A percentile compares a stretch with the other conserved stretches of the same genome.
phyloP scores from a whole-genome alignment of 2,888 invertebrate species.

The Drosophila cognata region DNA sequence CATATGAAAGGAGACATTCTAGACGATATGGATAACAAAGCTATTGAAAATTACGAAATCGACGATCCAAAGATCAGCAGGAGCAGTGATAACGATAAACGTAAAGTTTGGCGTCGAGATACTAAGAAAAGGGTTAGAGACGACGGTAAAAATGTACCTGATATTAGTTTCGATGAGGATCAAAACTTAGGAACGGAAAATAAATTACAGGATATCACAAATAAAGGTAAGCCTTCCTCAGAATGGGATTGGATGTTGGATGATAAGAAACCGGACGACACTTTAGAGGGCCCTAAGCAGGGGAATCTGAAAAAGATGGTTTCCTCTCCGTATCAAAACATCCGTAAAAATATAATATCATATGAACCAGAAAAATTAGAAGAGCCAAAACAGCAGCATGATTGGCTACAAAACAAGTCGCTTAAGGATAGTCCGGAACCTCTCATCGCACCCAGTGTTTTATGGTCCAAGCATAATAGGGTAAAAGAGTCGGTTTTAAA shows the following conservation, averaged over 20 bases:
- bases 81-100: neutral
- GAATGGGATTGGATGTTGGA: constrained; percentile 65
- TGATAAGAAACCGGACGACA: constrained; percentile 8
- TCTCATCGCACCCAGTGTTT: neutral
- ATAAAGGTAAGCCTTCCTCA: constrained; percentile 1
- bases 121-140: neutral
- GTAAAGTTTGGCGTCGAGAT: neutral
- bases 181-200: neutral
- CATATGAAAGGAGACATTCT: neutral
- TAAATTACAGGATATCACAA: neutral
- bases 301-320: neutral
- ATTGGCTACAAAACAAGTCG: neutral
- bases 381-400: neutral
- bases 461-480: neutral
- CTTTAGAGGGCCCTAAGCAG: neutral
- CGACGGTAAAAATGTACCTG: neutral
- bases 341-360: neutral
- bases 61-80: neutral
- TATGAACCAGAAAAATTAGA: neutral
- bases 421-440: neutral
- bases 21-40: neutral
- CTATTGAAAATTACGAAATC: neutral
- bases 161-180: neutral
- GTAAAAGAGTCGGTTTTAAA: neutral
- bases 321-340: neutral